Evolutionary conservation across 2,113 vertebrate genomes (phyloP).

Genomic region (Platanista minor): DNA sequence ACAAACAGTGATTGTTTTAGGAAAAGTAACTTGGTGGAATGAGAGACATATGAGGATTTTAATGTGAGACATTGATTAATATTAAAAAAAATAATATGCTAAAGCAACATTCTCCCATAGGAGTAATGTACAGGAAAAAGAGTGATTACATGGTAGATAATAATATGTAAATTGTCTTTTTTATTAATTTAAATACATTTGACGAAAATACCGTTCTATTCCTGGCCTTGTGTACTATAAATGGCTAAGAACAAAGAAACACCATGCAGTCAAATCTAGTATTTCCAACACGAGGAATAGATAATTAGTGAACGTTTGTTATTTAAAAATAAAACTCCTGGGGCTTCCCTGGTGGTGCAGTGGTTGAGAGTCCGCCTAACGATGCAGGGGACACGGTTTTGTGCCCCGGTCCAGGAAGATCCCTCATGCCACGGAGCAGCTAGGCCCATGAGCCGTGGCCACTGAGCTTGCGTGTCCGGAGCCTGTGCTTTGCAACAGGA

Average conservation of each 20-base stretch:
- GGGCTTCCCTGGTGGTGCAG: too few species aligned
- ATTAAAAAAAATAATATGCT: neutral
- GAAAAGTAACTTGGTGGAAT: neutral
- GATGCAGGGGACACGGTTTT: too few species aligned
- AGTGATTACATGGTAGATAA: neutral
- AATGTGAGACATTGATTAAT: neutral
- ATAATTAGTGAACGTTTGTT: neutral
- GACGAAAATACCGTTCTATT: neutral
- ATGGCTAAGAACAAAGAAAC: neutral
- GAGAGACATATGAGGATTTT: neutral
- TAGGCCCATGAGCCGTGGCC: too few species aligned
- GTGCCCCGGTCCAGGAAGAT: too few species aligned
- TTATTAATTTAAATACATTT: neutral
- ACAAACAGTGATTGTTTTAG: neutral
- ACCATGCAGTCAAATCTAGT: neutral
- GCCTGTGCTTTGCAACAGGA: too few species aligned
- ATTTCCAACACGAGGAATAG: neutral
- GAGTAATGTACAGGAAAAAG: neutral
- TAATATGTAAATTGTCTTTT: neutral
- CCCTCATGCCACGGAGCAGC: too few species aligned
- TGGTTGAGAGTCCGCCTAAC: too few species aligned
- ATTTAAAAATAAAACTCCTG: neutral
- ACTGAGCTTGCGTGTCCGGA: too few species aligned
- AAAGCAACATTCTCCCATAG: neutral
- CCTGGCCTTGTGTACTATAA: neutral